phyloP scores from a whole-genome alignment of 1,140 invertebrate species.

The Latrodectus geometricus region DNA sequence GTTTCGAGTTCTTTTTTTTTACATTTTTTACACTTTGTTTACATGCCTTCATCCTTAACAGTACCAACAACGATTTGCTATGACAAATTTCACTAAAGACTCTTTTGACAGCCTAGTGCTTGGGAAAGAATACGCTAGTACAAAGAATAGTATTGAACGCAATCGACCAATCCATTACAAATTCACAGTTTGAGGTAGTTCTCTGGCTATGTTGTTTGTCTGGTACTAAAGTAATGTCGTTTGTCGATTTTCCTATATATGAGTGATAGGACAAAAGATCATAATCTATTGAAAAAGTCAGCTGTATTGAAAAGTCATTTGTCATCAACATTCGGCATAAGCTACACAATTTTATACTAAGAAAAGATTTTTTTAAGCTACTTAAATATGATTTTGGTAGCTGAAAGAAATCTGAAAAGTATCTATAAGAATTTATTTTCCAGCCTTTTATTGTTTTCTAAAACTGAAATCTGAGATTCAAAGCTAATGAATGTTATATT shows the following conservation, averaged over 20 bases:
- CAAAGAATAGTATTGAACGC: background rate
- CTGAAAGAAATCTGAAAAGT: too few relatives aligned
- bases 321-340: constrained; percentile 30
- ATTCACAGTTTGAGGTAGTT: constrained; percentile 10
- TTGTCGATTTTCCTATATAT: constrained; percentile 34
- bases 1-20: too few relatives aligned
- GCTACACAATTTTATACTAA: background rate
- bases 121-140: background rate
- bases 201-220: constrained; percentile 17
- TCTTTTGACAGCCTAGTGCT: background rate
- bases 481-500: too few relatives aligned
- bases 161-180: constrained; percentile 18
- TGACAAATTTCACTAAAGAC: constrained; percentile 1
- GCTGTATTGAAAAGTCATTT: constrained; percentile 49
- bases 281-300: constrained; percentile 43
- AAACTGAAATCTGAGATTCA: too few relatives aligned
- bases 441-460: too few relatives aligned
- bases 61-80: background rate
- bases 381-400: too few relatives aligned
- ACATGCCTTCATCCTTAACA: background rate
- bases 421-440: too few relatives aligned
- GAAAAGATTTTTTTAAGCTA: too few relatives aligned
- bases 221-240: constrained; percentile 25
- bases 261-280: constrained; percentile 34
- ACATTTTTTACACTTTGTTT: background rate